These are phyloP conservation scores for Fratercula arctica DNA, from an alignment of 2,797 vertebrate genomes.

Conservation along the genomic window DNA sequence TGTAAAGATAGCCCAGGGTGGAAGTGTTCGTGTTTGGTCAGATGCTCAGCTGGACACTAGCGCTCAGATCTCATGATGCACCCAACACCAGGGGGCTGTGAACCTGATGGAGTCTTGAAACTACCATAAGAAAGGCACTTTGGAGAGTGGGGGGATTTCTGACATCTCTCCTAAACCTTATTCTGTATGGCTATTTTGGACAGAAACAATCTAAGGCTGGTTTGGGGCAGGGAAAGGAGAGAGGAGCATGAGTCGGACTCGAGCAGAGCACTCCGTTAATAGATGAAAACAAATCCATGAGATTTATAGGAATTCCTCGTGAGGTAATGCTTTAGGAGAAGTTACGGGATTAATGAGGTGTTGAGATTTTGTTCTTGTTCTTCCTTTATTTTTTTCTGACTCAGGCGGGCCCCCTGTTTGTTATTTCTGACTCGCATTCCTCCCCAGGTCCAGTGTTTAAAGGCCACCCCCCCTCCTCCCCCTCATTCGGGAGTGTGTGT, in stretches of 20 bases:
- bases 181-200: neutral
- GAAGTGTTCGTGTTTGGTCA: neutral
- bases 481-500: neutral
- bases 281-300: constrained; percentile 38
- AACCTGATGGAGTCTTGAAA: neutral
- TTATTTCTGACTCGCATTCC: constrained; percentile 24
- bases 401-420: constrained; percentile 3
- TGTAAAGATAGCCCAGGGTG: neutral
- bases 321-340: constrained; percentile 48
- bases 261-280: neutral
- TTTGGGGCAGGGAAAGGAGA: neutral
- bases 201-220: neutral
- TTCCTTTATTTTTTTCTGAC: constrained; percentile 32
- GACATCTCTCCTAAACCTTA: neutral
- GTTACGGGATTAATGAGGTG: constrained; percentile 37
- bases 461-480: neutral
- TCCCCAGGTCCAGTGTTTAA: constrained; percentile 17
- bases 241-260: neutral
- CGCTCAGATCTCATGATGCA: neutral
- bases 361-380: constrained; percentile 42
- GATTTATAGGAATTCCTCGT: constrained; percentile 45
- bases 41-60: neutral
- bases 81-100: neutral
- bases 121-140: neutral
- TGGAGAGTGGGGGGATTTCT: neutral